Conservation (phyloP, 2,888 invertebrate species). For the Malthinus flaveolus region DNA sequence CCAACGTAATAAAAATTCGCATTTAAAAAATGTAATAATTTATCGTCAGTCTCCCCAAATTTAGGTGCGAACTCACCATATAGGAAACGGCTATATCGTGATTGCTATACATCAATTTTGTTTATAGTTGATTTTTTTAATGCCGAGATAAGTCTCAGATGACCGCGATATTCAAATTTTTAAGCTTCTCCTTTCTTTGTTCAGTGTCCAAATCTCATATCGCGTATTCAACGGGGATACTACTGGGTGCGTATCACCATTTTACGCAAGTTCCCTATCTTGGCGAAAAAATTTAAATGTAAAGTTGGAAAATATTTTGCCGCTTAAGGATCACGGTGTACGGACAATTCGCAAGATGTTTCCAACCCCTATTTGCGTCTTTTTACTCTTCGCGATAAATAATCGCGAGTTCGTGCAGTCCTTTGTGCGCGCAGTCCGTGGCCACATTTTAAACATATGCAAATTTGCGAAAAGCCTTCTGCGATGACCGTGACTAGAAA, state of each 20-base stretch:
- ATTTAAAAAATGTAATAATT: not conserved
- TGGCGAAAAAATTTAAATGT: slow-evolving; percentile 3
- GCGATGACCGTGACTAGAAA: slow-evolving; percentile 54
- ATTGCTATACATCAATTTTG: slow-evolving; percentile 50
- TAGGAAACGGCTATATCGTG: slow-evolving; percentile 21
- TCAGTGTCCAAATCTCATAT: slow-evolving; percentile 50
- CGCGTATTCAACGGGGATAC: slow-evolving; percentile 50
- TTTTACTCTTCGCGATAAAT: slow-evolving; percentile 49
- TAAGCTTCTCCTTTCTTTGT: slow-evolving; percentile 53
- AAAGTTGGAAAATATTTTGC: slow-evolving; percentile 18
- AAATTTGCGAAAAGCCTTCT: slow-evolving; percentile 50
- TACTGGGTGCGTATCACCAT: slow-evolving; percentile 40
- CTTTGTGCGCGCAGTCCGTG: slow-evolving; percentile 52
- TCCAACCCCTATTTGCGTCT: slow-evolving; percentile 39
- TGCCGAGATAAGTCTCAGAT: slow-evolving; percentile 54
- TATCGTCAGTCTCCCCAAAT: not conserved
- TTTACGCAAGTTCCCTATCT: slow-evolving; percentile 15
- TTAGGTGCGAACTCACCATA: slow-evolving; percentile 14
- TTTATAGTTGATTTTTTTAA: slow-evolving; percentile 54
- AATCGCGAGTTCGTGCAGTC: slow-evolving; percentile 53
- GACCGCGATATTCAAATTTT: slow-evolving; percentile 59
- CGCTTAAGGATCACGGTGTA: slow-evolving; percentile 21
- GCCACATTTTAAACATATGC: slow-evolving; percentile 56
- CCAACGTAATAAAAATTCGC: not conserved
- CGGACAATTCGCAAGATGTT: slow-evolving; percentile 37